Conservation (phyloP, 2,797 vertebrate species). For the Mergus octosetaceus region DNA sequence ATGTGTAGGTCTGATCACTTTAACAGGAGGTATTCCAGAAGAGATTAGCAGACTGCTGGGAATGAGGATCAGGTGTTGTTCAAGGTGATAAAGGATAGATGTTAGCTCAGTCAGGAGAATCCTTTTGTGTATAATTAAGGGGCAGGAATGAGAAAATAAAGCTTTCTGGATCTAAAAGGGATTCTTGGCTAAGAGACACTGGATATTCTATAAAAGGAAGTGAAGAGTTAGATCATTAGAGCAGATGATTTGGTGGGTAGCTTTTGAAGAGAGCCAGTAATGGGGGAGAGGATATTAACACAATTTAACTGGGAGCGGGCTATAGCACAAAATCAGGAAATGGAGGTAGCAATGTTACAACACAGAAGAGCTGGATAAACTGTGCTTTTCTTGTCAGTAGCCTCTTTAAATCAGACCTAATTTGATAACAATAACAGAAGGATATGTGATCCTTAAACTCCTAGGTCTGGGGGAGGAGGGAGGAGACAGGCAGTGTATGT, state of each 20-base stretch:
- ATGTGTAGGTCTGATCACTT: background rate
- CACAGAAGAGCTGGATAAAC: background rate
- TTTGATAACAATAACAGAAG: background rate
- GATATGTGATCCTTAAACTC: background rate
- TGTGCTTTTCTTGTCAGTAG: background rate
- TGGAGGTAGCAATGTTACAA: background rate
- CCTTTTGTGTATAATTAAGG: background rate
- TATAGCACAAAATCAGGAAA: background rate
- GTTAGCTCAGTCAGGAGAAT: background rate
- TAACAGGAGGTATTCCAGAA: background rate
- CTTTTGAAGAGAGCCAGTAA: background rate
- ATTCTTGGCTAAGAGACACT: background rate
- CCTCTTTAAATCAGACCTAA: background rate
- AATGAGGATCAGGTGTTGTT: background rate
- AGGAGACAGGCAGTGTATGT: background rate
- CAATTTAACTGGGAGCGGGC: background rate
- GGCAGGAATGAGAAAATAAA: slow-evolving; percentile 4
- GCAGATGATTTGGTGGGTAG: background rate
- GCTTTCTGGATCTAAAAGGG: background rate
- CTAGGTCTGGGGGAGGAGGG: background rate
- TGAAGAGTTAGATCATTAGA: background rate
- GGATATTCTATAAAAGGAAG: background rate
- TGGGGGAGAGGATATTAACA: background rate
- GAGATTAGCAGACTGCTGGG: background rate
- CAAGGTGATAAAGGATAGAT: background rate